Evolutionary conservation across 2,797 vertebrate species (phyloP).

Genomic region (Gambusia yucatana): DNA sequence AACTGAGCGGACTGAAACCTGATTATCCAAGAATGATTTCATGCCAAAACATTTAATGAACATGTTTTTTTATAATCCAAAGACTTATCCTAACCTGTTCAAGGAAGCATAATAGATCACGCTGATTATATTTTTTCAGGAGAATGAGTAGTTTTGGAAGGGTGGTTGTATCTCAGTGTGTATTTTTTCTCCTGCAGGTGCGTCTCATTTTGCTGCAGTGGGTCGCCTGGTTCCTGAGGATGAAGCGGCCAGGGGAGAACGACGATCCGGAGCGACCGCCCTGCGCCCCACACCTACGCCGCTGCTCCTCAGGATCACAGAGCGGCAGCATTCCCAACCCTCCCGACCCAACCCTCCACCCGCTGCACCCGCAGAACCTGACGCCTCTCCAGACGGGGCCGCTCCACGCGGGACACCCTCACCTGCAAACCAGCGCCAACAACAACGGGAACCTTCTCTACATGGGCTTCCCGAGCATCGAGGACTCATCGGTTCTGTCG

Average conservation of each 20-base stretch:
- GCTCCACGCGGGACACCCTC: constrained; percentile 63
- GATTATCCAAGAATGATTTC: too few species aligned
- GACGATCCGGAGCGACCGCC: constrained; percentile 78
- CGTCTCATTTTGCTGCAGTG: constrained; percentile 83
- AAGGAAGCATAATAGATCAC: too few species aligned
- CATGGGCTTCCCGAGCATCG: constrained; percentile 82
- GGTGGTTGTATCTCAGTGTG: not conserved
- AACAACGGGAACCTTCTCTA: constrained; percentile 84
- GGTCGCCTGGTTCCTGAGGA: constrained; percentile 85
- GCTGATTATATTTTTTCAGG: not conserved
- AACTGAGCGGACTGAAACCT: too few species aligned
- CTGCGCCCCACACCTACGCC: constrained; percentile 81
- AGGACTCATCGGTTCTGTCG: constrained; percentile 73
- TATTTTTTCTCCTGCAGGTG: constrained; percentile 60
- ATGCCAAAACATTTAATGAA: too few species aligned
- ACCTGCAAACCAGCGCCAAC: constrained; percentile 75
- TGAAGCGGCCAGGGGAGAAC: constrained; percentile 83
- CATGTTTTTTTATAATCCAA: too few species aligned
- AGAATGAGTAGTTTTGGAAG: not conserved
- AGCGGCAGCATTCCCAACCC: constrained; percentile 79
- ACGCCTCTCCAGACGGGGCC: constrained; percentile 70
- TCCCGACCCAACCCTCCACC: constrained; percentile 67
- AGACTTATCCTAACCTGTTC: too few species aligned
- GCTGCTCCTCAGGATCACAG: constrained; percentile 84
- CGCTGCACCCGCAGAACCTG: constrained; percentile 79